These are phyloP conservation scores for Pteria penguin DNA, from an alignment of 2,888 invertebrate genomes.

Conservation along the genomic window DNA sequence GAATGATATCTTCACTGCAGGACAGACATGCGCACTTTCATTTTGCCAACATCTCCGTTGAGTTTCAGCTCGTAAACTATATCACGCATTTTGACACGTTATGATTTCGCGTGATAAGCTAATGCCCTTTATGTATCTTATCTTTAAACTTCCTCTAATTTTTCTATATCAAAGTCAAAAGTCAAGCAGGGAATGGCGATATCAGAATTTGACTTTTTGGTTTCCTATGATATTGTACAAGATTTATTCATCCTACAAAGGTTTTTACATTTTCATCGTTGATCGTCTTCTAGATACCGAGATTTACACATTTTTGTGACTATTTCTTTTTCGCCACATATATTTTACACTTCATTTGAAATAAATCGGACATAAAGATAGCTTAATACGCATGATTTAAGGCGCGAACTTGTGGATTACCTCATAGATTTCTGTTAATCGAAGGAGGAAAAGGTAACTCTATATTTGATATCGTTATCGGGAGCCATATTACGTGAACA, in stretches of 20 bases:
- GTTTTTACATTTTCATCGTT: conserved; percentile 11
- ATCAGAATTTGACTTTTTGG: conserved; percentile 21
- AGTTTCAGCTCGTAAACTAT: not conserved
- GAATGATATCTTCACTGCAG: conserved; percentile 20
- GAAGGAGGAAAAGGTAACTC: too few species aligned
- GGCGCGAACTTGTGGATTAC: too few species aligned
- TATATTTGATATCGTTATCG: too few species aligned
- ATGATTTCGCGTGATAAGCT: not conserved
- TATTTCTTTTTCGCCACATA: not conserved
- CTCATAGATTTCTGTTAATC: too few species aligned
- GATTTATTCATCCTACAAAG: conserved; percentile 17
- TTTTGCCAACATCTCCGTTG: conserved; percentile 24
- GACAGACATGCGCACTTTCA: conserved; percentile 46
- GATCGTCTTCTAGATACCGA: not conserved
- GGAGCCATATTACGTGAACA: too few species aligned
- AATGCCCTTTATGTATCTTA: conserved; percentile 36
- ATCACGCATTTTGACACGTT: not conserved
- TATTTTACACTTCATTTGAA: not conserved
- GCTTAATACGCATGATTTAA: not conserved
- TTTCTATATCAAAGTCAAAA: conserved; percentile 40
- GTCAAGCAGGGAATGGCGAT: conserved; percentile 36
- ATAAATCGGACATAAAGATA: not conserved
- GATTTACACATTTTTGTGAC: not conserved
- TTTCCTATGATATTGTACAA: conserved; percentile 16
- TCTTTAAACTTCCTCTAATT: conserved; percentile 29